Base-by-base conservation (phyloP, 2,797 vertebrate genomes). In the Tarsius wallacei region DNA sequence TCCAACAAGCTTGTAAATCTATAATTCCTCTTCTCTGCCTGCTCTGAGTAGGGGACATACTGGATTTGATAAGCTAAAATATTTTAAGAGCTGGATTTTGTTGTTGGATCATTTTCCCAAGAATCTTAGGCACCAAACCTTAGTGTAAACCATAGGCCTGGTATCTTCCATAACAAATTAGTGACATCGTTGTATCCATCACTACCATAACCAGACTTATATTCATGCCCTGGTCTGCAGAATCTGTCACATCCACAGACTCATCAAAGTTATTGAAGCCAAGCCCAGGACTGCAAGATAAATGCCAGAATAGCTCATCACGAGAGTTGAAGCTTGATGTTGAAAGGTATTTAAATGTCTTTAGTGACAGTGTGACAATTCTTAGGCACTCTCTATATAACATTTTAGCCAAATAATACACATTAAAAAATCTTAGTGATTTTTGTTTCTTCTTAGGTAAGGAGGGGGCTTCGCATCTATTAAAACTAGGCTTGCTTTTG, bases 21-120 rank as follows among this genome's bases (percentile, higher is more conserved):
- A 28, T 49, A 36, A 89, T 83, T 87, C 70, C 77, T 93, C 59
- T 77, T 94, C 36, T 53, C 17, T 71, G 19, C 2, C 19, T 73
- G 31, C 31, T 66, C 22, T 2, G 13, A 82, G n/a, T 16, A 53
- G 36, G 24, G 31, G n/a, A 57, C 47, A 36, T n/a, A 6, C 42
- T 42, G 42, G 42, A 71, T 61, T 19, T 80, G 49, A 74, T 7
- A 73, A 22, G 21, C 53, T 22, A 19, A 90, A 89, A 84, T 12
- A 53, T 55, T 61, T 76, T 49, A 89, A 90, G 97, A 70, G 14
- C 26, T 84, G 22, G 31, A 13, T 83, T 71, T 82, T 91, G 31
- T 12, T 66, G 10, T 73, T 86, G 74, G 1, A 57, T 90, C 10
- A 31, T 91, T 85, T 33, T 55, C 13, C 51, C 47, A 91, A 31